phyloP scores from a whole-genome alignment of 2,888 invertebrate genomes.

The Aleiodes alternator region DNA sequence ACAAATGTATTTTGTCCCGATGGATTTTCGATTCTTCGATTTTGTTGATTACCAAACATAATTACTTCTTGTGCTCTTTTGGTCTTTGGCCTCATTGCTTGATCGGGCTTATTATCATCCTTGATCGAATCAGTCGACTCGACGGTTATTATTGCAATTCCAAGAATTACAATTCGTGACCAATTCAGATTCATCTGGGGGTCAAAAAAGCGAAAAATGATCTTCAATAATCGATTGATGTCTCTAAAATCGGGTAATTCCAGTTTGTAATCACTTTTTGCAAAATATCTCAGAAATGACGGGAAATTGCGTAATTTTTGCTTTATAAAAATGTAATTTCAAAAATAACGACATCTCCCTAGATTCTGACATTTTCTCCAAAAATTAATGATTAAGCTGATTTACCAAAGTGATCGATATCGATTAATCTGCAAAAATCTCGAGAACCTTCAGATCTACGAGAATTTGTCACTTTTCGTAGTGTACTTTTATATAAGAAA shows the following conservation, averaged over 20 bases:
- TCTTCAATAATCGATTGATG: too few relatives aligned
- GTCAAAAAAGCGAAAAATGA: neutral
- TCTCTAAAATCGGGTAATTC: too few relatives aligned
- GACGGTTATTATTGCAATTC: conserved; percentile 59
- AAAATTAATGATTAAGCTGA: too few relatives aligned
- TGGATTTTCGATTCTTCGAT: conserved; percentile 61
- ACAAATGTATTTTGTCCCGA: conserved; percentile 55
- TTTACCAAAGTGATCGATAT: too few relatives aligned
- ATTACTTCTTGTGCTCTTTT: conserved; percentile 74
- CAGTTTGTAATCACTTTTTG: too few relatives aligned
- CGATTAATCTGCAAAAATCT: too few relatives aligned
- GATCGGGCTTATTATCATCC: conserved; percentile 67
- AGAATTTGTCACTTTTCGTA: neutral
- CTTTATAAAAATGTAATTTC: too few relatives aligned
- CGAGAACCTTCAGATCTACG: neutral
- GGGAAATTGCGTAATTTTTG: too few relatives aligned
- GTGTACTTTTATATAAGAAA: too few relatives aligned
- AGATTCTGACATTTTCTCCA: too few relatives aligned
- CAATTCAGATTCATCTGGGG: conserved; percentile 63
- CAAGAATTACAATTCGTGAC: conserved; percentile 61
- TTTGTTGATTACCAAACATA: conserved; percentile 75
- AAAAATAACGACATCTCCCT: too few relatives aligned
- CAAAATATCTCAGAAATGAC: too few relatives aligned
- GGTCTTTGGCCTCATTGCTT: conserved; percentile 69
- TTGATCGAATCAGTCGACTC: conserved; percentile 65